Evolutionary conservation across 2,113 vertebrate genomes (phyloP), one percentile per base, ranked within the genome.

Genomic region (Galbula dea): DNA sequence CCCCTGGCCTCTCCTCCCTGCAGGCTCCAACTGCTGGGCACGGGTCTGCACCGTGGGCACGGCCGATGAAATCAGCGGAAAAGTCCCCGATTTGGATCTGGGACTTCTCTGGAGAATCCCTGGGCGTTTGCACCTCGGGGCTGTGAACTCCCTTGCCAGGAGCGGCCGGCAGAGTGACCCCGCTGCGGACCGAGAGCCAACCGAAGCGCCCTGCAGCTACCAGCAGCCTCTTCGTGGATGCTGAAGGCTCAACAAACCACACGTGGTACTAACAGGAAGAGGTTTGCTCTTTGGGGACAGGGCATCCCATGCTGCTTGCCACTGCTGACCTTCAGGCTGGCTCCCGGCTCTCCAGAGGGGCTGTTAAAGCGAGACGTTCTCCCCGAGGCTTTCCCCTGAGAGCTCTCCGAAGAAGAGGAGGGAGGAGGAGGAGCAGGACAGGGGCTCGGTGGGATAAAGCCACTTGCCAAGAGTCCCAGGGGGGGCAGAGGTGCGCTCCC

Each of bases 71-170:
- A 73, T 61, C 81, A 62, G 77, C 83, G 57, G 67, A 67, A 92
- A 96, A 95, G 80, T 84, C 96, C 95, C 94, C 6, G 7, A 27
- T 39, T 41, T 36, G 21, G 32, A 57, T 23, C 54, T 73, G 82
- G 75, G 86, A 93, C 41, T 88, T 65, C 34, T 22, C 27, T 4
- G 65, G 92, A 92, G 88, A 96, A 89, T 45, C 86, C 90, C 94
- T 45, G 45, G 73, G 61, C 32, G 3, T 65, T 83, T 26, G 76
- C 90, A 74, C 48, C 76, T 83, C 83, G 3, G 20, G 24, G 46
- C 86, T 52, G 88, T 91, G 96, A 95, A 92, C 62, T 82, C 88
- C 88, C 83, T 45, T 24, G 0, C 46, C 3, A 1, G 89, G 65
- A 81, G 80, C 0, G 2, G 11, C 75, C 1, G 0, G 68, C 34